Conservation (phyloP, 2,113 vertebrate species). For the Dicrurus megarhynchus region DNA sequence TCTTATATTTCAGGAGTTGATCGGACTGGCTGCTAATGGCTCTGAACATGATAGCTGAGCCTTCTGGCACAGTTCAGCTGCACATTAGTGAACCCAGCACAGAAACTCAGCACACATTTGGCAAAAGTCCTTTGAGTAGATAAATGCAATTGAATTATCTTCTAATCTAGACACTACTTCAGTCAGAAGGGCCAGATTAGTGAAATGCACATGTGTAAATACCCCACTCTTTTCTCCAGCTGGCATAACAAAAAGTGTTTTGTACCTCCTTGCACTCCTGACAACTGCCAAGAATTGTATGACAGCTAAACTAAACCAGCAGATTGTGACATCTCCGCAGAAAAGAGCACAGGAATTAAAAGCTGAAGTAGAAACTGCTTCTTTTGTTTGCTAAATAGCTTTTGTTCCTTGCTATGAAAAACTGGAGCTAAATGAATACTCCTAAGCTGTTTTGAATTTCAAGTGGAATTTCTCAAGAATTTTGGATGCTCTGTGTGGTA, state of each 20-base stretch:
- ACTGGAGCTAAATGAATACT: conserved; percentile 10
- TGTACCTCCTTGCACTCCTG: neutral
- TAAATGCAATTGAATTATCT: conserved; percentile 32
- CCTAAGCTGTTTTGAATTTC: conserved; percentile 20
- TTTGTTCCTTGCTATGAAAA: neutral
- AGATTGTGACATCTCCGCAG: neutral
- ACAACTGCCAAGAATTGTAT: neutral
- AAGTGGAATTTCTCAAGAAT: conserved; percentile 15
- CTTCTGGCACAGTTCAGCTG: neutral
- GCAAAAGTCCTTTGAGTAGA: neutral
- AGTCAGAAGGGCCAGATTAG: neutral
- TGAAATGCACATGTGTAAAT: conserved; percentile 10
- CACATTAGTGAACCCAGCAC: neutral
- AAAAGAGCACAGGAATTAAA: neutral
- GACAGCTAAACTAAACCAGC: neutral
- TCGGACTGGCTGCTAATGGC: neutral
- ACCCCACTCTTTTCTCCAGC: neutral
- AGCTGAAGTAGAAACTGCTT: neutral
- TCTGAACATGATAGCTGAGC: neutral
- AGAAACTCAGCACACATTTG: conserved; percentile 9
- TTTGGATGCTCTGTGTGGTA: neutral
- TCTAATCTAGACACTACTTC: conserved; percentile 14
- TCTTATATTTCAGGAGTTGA: conserved; percentile 17
- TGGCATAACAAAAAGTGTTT: neutral
- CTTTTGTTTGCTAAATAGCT: conserved; percentile 24